Conservation (phyloP, 2,113 vertebrate genomes). For the Phyllostomus hastatus region DNA sequence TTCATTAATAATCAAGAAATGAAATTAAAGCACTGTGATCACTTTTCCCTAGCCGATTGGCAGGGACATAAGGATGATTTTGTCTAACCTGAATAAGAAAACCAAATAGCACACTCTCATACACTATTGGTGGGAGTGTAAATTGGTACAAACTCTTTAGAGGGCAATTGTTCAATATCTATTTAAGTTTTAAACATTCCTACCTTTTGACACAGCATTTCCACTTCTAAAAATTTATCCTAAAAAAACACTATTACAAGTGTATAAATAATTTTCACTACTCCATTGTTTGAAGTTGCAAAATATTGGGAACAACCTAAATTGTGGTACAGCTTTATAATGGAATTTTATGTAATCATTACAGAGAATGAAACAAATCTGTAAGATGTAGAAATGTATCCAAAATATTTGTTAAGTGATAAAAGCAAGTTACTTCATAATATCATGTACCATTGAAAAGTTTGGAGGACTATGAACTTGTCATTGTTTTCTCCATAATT, state of each 20-base stretch:
- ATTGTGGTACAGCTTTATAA: neutral
- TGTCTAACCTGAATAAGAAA: neutral
- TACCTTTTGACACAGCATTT: neutral
- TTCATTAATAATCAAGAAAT: neutral
- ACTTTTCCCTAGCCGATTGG: neutral
- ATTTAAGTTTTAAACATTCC: neutral
- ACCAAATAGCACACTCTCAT: neutral
- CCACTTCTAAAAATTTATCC: neutral
- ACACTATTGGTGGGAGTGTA: neutral
- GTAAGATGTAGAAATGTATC: neutral
- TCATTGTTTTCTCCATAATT: neutral
- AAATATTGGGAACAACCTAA: neutral
- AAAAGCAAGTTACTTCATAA: neutral
- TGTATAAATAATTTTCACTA: neutral
- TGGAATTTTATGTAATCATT: neutral
- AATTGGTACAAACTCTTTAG: neutral
- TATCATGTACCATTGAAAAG: neutral
- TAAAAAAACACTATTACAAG: neutral
- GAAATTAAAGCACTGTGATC: slow-evolving; percentile 2
- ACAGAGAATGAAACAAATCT: neutral
- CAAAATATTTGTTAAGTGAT: neutral
- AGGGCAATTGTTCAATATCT: neutral
- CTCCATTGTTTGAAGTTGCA: neutral
- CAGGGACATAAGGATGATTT: neutral
- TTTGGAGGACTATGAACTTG: neutral